Evolutionary conservation across 2,797 vertebrate species (phyloP).

Genomic region (Phalloptychus januarius): DNA sequence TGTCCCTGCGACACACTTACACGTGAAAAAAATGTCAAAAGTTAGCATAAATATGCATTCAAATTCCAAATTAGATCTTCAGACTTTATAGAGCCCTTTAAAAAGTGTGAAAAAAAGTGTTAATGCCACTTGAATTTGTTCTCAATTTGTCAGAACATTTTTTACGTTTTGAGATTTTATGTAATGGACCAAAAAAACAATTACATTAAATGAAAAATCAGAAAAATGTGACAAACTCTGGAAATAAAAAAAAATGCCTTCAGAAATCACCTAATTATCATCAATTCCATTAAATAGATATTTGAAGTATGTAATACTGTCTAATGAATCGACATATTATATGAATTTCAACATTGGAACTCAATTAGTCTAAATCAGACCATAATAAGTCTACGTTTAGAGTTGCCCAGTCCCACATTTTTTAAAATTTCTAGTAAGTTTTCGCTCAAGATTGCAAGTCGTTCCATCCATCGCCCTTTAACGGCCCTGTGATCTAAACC

Average conservation of each 20-base stretch:
- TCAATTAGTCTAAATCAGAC: background rate
- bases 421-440: background rate
- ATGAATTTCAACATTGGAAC: background rate
- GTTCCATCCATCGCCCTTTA: background rate
- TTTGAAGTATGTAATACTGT: background rate
- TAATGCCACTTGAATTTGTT: background rate
- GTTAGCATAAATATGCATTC: background rate
- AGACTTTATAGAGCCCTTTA: background rate
- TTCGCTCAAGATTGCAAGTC: background rate
- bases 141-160: background rate
- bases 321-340: background rate
- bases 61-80: background rate
- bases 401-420: background rate
- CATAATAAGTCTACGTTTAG: background rate
- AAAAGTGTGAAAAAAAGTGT: background rate
- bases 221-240: background rate
- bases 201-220: background rate
- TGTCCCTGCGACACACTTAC: slow-evolving; percentile 53
- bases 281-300: background rate
- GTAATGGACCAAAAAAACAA: background rate
- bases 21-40: slow-evolving; percentile 8
- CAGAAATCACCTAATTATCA: background rate
- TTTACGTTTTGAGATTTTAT: background rate
- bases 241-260: background rate
- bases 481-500: background rate